phyloP scores from a whole-genome alignment of 2,797 vertebrate species.

The Scomberomorus guttatus region DNA sequence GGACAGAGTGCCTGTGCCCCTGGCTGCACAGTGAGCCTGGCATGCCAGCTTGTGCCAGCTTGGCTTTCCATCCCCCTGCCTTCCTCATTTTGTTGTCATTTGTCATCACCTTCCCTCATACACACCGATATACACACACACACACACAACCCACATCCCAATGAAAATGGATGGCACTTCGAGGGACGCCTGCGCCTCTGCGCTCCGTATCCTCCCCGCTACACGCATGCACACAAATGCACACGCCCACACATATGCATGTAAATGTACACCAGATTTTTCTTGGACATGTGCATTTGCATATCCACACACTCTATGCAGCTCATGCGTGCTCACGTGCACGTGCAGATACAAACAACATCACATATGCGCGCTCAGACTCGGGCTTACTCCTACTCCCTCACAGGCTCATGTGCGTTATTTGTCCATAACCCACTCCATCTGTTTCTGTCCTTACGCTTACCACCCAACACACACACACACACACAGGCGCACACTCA shows the following conservation, averaged over 20 bases:
- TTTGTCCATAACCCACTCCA: slow-evolving; percentile 73
- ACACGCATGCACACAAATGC: background rate
- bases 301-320: slow-evolving; percentile 22
- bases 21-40: slow-evolving; percentile 59
- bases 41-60: slow-evolving; percentile 60
- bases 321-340: background rate
- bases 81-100: slow-evolving; percentile 75
- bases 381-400: slow-evolving; percentile 51
- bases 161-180: slow-evolving; percentile 67
- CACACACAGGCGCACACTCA: background rate
- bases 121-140: slow-evolving; percentile 4
- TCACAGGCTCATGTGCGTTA: slow-evolving; percentile 58
- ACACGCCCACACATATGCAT: slow-evolving; percentile 42
- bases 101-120: slow-evolving; percentile 58
- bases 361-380: slow-evolving; percentile 52
- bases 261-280: slow-evolving; percentile 16
- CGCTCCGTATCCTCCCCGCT: slow-evolving; percentile 11
- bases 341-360: slow-evolving; percentile 38
- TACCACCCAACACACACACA: slow-evolving; percentile 14
- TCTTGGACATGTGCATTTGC: slow-evolving; percentile 32
- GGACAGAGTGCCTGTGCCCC: slow-evolving; percentile 54
- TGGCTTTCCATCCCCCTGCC: slow-evolving; percentile 55
- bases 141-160: background rate
- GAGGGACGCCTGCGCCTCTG: slow-evolving; percentile 71
- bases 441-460: slow-evolving; percentile 63